Evolutionary conservation across 1,140 invertebrate genomes (phyloP), one percentile per base, ranked within the genome.

Genomic region (Cylas formicarius): DNA sequence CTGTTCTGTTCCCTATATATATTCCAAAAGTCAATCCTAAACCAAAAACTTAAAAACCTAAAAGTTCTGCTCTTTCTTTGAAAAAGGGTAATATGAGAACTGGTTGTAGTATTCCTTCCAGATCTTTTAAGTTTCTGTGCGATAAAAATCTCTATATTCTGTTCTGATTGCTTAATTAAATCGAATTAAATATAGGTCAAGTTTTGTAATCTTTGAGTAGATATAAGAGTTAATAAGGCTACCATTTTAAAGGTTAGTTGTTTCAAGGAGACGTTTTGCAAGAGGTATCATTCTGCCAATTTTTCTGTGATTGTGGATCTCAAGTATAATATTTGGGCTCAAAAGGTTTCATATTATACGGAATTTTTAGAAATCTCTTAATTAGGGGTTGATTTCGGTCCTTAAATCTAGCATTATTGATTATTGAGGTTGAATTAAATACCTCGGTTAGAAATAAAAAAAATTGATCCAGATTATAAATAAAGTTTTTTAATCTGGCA

Each of bases 291-390:
- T 5, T 32, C 17, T 28, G 9, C 20, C 11, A 46, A 13, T 10
- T 46, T 22, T 10, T 18, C 11, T n/a, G 41, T 5, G 17, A 10
- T 5, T 24, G 7, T 11, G 44, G 44, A 29, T 46, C 23, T 37
- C 44, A 46, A 8, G 38, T 46, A 17, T 5, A 13, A 42, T 46
- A 46, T 44, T 21, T 46, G 13, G 44, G 36, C 36, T 43, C 4
- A 17, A 21, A 16, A 13, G 36, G 37, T n/a, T n/a, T n/a, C n/a
- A n/a, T n/a, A n/a, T n/a, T n/a, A n/a, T n/a, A n/a, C n/a, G n/a
- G n/a, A n/a, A n/a, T n/a, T n/a, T n/a, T n/a, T n/a, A n/a, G n/a
- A n/a, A n/a, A n/a, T n/a, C n/a, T n/a, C n/a, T n/a, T n/a, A n/a
- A n/a, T n/a, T n/a, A n/a, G n/a, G n/a, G n/a, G n/a, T n/a, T n/a